These are phyloP conservation scores for Romanogobio albipinnatus DNA, from an alignment of 2,113 vertebrate species.

Conservation along the genomic window DNA sequence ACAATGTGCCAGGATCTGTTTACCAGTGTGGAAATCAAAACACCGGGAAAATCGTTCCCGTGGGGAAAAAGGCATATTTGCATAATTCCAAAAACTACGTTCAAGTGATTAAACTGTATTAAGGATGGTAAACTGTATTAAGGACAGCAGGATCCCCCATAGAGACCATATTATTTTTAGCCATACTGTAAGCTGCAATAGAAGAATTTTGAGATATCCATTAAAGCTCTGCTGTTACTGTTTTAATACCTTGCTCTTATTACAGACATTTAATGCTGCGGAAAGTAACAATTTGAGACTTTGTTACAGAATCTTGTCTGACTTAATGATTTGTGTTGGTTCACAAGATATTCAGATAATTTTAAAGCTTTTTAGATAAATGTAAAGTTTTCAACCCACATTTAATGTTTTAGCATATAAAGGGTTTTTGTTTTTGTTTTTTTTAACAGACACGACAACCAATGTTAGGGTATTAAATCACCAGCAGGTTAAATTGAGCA, in stretches of 20 bases:
- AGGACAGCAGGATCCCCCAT: neutral
- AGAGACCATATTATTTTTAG: slow-evolving; percentile 4
- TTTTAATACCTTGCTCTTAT: neutral
- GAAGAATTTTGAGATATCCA: neutral
- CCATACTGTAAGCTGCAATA: neutral
- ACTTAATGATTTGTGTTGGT: neutral
- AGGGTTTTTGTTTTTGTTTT: neutral
- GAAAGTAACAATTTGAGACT: slow-evolving; percentile 12
- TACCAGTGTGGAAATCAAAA: slow-evolving; percentile 3
- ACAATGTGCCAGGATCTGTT: slow-evolving; percentile 11
- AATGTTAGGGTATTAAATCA: neutral
- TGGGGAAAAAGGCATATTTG: neutral
- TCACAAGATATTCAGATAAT: neutral
- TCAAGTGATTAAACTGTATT: slow-evolving; percentile 18
- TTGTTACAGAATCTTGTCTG: neutral
- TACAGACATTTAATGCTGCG: neutral
- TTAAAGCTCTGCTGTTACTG: neutral
- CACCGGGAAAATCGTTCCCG: neutral
- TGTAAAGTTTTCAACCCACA: neutral
- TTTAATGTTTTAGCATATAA: neutral
- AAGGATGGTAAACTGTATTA: slow-evolving; percentile 8
- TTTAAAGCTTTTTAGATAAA: neutral
- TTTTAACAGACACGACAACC: neutral
- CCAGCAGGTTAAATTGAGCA: slow-evolving; percentile 3
- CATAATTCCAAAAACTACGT: slow-evolving; percentile 2